phyloP scores from a whole-genome alignment of 2,113 vertebrate genomes.

The Hemichromis elongatus region DNA sequence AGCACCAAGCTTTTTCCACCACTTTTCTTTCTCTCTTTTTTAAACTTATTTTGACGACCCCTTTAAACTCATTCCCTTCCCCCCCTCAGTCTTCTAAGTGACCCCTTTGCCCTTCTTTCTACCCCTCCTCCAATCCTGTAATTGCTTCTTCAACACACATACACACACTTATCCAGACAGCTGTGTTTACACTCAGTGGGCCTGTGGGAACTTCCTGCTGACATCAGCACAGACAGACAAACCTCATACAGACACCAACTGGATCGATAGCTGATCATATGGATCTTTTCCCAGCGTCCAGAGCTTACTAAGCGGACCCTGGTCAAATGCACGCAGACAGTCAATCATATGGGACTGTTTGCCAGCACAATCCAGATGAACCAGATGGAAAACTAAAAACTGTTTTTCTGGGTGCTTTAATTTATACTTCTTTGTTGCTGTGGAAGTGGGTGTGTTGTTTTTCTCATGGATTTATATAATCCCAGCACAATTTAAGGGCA shows the following conservation, averaged over 20 bases:
- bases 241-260: background rate
- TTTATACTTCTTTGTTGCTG: background rate
- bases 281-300: background rate
- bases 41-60: background rate
- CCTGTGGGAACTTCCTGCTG: slow-evolving; percentile 63
- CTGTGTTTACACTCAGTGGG: slow-evolving; percentile 70
- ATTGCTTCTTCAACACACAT: slow-evolving; percentile 24
- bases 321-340: background rate
- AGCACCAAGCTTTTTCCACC: background rate
- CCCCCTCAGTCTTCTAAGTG: background rate
- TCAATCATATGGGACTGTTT: background rate
- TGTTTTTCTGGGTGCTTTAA: accelerated
- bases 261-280: background rate
- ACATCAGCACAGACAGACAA: slow-evolving; percentile 59
- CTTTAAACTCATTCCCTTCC: background rate
- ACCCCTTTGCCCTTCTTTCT: slow-evolving; percentile 40
- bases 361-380: background rate
- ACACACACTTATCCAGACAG: slow-evolving; percentile 52
- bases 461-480: background rate
- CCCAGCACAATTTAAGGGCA: background rate
- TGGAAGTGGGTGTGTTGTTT: background rate
- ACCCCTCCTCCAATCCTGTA: slow-evolving; percentile 46
- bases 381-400: background rate
- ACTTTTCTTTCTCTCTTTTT: background rate
- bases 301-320: background rate